phyloP scores from a whole-genome alignment of 2,797 vertebrate genomes.

The Acanthopagrus latus region DNA sequence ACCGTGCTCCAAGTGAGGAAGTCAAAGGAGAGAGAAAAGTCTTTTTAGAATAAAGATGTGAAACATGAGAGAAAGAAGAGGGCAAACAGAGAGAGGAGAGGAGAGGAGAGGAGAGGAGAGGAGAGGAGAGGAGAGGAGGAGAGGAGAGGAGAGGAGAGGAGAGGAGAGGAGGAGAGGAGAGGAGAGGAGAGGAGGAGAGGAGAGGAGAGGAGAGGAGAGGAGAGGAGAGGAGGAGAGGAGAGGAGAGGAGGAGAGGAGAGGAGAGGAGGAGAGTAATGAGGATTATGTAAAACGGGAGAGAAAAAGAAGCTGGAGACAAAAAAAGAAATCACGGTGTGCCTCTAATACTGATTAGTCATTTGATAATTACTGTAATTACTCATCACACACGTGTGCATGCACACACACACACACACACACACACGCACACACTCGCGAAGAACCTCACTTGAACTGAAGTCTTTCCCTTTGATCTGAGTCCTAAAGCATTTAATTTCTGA shows the following conservation, averaged over 20 bases:
- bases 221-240: conserved; percentile 9
- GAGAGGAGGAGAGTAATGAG: conserved; percentile 14
- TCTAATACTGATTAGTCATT: conserved; percentile 66
- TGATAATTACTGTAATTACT: conserved; percentile 71
- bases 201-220: conserved; percentile 18
- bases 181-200: conserved; percentile 8
- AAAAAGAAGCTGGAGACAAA: conserved; percentile 53
- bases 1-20: neutral
- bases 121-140: neutral
- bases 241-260: neutral
- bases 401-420: conserved; percentile 17
- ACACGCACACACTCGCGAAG: conserved; percentile 10
- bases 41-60: neutral
- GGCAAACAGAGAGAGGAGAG: neutral
- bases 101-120: neutral
- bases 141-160: neutral
- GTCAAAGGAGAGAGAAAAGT: neutral
- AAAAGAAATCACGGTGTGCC: conserved; percentile 42
- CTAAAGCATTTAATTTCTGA: conserved; percentile 43
- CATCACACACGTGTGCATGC: conserved; percentile 11
- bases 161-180: conserved; percentile 12
- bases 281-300: conserved; percentile 32
- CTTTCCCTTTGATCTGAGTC: conserved; percentile 59
- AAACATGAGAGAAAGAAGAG: neutral
- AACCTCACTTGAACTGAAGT: conserved; percentile 35